A percentile compares a stretch with the other conserved stretches of the same genome.
phyloP scores from a whole-genome alignment of 1,140 invertebrate species.

The Linepithema humile region DNA sequence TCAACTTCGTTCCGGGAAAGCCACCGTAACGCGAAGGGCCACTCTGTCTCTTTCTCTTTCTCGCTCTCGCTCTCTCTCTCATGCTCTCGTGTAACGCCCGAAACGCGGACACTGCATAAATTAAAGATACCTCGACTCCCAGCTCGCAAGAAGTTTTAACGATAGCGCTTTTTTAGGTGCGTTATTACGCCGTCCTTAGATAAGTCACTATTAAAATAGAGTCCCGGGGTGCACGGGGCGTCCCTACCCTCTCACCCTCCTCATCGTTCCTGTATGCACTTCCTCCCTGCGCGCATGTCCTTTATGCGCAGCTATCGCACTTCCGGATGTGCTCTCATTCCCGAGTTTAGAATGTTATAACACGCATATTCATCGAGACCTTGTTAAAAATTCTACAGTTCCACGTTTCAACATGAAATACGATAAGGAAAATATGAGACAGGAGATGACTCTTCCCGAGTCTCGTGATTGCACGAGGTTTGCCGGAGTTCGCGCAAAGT shows the following conservation, averaged over 20 bases:
- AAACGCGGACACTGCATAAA: conserved; percentile 66
- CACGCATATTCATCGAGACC: conserved; percentile 34
- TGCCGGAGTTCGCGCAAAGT: neutral
- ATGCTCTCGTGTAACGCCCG: conserved; percentile 5
- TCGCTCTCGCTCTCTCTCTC: neutral
- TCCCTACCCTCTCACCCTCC: neutral
- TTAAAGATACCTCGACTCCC: conserved; percentile 67
- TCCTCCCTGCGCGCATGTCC: conserved; percentile 10
- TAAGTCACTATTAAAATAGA: conserved; percentile 77
- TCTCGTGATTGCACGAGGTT: conserved; percentile 2
- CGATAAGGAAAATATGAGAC: conserved; percentile 21
- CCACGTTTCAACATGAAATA: conserved; percentile 7
- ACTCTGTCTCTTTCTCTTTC: neutral
- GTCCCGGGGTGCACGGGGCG: neutral
- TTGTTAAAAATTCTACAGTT: conserved; percentile 36
- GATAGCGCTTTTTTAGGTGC: conserved; percentile 65
- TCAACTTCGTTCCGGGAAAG: conserved; percentile 59
- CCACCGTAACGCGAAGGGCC: conserved; percentile 39
- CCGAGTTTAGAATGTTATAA: conserved; percentile 37
- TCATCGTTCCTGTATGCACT: neutral
- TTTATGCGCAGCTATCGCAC: conserved; percentile 23
- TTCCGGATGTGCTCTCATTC: conserved; percentile 26
- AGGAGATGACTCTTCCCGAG: conserved; percentile 7
- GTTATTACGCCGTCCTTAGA: conserved; percentile 74
- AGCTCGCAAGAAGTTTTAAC: conserved; percentile 71